phyloP scores from a whole-genome alignment of 2,113 vertebrate species.

The Scytalopus superciliaris region DNA sequence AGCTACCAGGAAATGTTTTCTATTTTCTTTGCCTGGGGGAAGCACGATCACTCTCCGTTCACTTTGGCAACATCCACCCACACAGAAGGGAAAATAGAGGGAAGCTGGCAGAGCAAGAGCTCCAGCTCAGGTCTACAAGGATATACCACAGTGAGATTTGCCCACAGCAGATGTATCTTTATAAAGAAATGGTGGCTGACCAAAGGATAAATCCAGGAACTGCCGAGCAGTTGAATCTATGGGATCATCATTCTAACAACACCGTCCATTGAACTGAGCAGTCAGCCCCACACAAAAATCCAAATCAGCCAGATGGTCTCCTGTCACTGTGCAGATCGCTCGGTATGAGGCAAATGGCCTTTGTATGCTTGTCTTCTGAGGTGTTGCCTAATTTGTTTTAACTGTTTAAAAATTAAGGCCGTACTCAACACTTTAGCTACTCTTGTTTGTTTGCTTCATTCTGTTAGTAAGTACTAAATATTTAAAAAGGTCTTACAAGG shows the following conservation, averaged over 20 bases:
- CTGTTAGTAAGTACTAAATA: neutral
- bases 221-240: neutral
- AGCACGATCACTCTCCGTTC: neutral
- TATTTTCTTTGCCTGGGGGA: slow-evolving; percentile 13
- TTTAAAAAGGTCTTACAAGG: neutral
- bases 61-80: slow-evolving; percentile 23
- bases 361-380: neutral
- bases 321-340: neutral
- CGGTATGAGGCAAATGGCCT: neutral
- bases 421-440: neutral
- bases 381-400: neutral
- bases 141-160: neutral
- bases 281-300: neutral
- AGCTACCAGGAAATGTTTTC: neutral
- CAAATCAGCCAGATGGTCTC: slow-evolving; percentile 22
- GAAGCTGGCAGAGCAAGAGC: neutral
- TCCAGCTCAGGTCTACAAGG: slow-evolving; percentile 1
- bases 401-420: slow-evolving; percentile 8
- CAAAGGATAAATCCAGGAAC: neutral
- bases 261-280: neutral
- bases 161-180: neutral
- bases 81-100: slow-evolving; percentile 28
- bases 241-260: neutral
- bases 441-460: neutral
- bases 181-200: neutral